A percentile compares a stretch with the other conserved stretches of the same genome.
Evolutionary conservation across 2,113 vertebrate species (phyloP).

Genomic region (Pavo muticus): DNA sequence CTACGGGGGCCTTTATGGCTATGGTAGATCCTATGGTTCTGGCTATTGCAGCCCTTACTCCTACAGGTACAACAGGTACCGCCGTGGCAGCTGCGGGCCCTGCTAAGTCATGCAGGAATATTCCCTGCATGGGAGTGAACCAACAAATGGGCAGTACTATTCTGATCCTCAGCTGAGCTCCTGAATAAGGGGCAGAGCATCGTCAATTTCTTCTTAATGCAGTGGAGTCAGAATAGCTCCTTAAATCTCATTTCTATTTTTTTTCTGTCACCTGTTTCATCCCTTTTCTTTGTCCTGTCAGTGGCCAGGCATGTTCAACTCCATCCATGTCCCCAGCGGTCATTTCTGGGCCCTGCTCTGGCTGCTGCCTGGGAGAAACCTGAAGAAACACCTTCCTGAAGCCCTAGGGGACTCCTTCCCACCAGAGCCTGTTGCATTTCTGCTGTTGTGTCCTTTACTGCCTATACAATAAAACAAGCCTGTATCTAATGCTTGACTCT

Average conservation of each 20-base stretch:
- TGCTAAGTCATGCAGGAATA: background rate
- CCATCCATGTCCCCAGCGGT: rapidly evolving
- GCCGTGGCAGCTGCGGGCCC: background rate
- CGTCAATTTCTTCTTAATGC: background rate
- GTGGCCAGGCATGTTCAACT: rapidly evolving
- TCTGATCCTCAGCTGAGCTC: background rate
- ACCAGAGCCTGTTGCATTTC: rapidly evolving
- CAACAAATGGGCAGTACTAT: rapidly evolving
- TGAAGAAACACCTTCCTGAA: background rate
- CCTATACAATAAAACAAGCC: constrained; percentile 2
- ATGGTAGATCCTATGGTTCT: background rate
- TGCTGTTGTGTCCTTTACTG: background rate
- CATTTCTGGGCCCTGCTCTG: background rate
- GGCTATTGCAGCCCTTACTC: background rate
- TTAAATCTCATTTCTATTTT: background rate
- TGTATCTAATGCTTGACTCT: background rate
- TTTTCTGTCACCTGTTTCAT: background rate
- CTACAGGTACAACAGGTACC: background rate
- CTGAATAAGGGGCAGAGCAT: background rate
- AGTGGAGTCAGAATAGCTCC: background rate
- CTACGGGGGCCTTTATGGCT: background rate
- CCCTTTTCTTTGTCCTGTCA: background rate
- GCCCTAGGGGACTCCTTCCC: background rate
- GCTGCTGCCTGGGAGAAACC: background rate
- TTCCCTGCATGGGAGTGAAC: rapidly evolving